Evolutionary conservation across 2,888 invertebrate genomes (phyloP), one percentile per base, ranked within the genome.

Genomic region (Taphrorychus bicolor): DNA sequence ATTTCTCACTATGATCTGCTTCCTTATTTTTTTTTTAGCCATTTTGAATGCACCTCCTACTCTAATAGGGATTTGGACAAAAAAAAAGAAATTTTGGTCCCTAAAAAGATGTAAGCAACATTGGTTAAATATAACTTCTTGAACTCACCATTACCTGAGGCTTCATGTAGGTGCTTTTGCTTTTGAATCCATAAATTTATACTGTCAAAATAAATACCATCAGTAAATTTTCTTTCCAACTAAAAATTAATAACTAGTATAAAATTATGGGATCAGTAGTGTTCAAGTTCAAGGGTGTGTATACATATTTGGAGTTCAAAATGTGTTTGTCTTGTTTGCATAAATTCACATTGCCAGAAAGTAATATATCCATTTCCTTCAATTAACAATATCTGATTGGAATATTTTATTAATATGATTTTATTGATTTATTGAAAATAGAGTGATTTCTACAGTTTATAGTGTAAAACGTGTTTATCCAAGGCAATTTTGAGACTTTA

Each of bases 11-110:
- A 59, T 58, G 23, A 59, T 70, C 59, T 68, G 65, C 68, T 70
- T 70, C 68, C 68, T 69, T 70, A 68, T 70, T 70, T n/a, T n/a
- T n/a, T n/a, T 70, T 70, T 69, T 70, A 70, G 70, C 57, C 19
- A 51, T 66, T 24, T 69, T 70, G 70, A 70, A 70, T 42, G 57
- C 68, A 32, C 68, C 70, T 17, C 67, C 68, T 4, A 64, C 70
- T 41, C 65, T 70, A 40, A 52, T 70, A 65, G 70, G 68, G 52
- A 59, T 68, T 59, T 70, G 70, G 70, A 68, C 61, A 54, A 67
- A 64, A 68, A 68, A 65, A 70, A 70, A 70, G 66, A 65, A 70
- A 61, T 59, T 65, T 52, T 70, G 68, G 68, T 70, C 70, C 21
- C 42, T 70, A 62, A 60, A 59, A 57, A 60, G 66, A 70, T 68